Base-by-base conservation (phyloP, 2,888 invertebrate species). In the Hemithea aestivaria region DNA sequence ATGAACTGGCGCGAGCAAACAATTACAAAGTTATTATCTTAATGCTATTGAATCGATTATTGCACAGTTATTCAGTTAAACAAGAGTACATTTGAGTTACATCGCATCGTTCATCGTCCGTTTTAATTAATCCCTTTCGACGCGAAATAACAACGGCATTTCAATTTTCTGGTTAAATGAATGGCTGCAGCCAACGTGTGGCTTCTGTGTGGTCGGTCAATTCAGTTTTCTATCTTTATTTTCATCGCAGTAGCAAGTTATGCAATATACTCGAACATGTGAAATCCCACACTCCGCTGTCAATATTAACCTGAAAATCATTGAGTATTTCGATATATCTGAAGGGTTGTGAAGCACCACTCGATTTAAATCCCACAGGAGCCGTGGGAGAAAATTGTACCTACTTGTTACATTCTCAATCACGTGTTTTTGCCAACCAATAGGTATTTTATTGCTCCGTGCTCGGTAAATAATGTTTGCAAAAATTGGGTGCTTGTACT, bases 111-210 rank as follows among this genome's bases (percentile, higher is more conserved):
- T 50, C 50, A 58, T 61, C 42, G 58, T 44, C 22, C 43, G 51
- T 66, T 72, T 75, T 72, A 73, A 75, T 76, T 71, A 73, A 73
- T 71, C 62, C 58, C 54, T 36, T 58, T 56, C 57, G 56, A 58
- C 55, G 51, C 56, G 57, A 61, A 67, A 72, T 67, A 71, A 70
- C 72, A 71, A 61, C 56, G 66, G 49, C 53, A 63, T 75, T 74
- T 73, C 69, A 77, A 80, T 79, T 81, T 80, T 73, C 75, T 73
- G 71, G 61, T 66, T 62, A 73, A 76, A 73, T 67, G 69, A 62
- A 58, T 69, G 59, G 62, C 52, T 54, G 56, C 60, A 53, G 52
- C 52, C 54, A 60, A 60, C 56, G 62, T 53, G 58, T 53, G 56
- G 61, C 48, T 53, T 48, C 53, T 34, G 35, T 35, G 33, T 27